These are phyloP conservation scores for Carduelis carduelis DNA, from an alignment of 2,797 vertebrate genomes.

Conservation along the genomic window DNA sequence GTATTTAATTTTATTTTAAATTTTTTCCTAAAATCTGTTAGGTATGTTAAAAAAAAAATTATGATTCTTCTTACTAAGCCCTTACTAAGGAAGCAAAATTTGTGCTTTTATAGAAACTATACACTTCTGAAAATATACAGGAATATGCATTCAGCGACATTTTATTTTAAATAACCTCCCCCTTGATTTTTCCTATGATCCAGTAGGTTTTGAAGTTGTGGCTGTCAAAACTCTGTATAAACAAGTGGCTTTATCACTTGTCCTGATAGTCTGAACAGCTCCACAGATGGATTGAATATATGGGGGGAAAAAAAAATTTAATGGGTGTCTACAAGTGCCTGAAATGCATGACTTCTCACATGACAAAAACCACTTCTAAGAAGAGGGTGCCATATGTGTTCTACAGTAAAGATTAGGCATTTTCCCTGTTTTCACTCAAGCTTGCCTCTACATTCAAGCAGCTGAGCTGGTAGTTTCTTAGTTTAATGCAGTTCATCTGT, in stretches of 20 bases:
- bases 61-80: background rate
- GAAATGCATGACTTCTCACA: background rate
- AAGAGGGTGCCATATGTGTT: background rate
- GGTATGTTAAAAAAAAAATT: background rate
- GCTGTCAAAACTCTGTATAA: background rate
- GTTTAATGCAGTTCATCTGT: background rate
- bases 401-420: background rate
- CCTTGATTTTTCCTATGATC: background rate
- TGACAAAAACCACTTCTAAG: background rate
- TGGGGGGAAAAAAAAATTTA: rapidly evolving
- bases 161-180: background rate
- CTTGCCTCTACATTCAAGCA: background rate
- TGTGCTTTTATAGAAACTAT: background rate
- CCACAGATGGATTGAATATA: background rate
- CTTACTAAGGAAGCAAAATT: background rate
- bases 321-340: background rate
- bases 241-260: background rate
- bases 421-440: background rate
- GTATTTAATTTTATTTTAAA: background rate
- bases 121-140: background rate
- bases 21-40: background rate
- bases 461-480: background rate
- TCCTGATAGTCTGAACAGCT: background rate
- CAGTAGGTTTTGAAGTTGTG: background rate
- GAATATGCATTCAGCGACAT: background rate